phyloP scores from a whole-genome alignment of 2,888 invertebrate species.

The Drosophila subquinaria region DNA sequence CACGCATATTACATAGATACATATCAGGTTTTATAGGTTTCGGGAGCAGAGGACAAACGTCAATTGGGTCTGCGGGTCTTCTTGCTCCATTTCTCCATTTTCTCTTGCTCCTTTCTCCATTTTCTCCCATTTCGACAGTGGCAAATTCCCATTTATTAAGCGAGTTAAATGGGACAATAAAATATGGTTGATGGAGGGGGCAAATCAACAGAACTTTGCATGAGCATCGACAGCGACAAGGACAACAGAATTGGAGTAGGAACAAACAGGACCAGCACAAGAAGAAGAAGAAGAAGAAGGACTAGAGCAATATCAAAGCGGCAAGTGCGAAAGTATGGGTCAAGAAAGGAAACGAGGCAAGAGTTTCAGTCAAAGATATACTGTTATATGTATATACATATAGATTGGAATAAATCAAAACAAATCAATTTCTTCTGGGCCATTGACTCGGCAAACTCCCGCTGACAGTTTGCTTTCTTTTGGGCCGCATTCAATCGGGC shows the following conservation, averaged over 20 bases:
- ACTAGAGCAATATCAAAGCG: conserved; percentile 47
- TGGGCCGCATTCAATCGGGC: conserved; percentile 14
- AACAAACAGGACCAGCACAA: neutral
- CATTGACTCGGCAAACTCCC: conserved; percentile 67
- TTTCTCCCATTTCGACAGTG: conserved; percentile 26
- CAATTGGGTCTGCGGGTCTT: conserved; percentile 28
- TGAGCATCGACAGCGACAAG: conserved; percentile 29
- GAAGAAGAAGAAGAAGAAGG: neutral
- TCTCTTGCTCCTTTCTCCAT: neutral
- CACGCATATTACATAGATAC: conserved; percentile 48
- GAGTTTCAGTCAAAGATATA: conserved; percentile 7
- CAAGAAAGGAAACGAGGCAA: neutral
- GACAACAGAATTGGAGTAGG: neutral
- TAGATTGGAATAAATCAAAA: conserved; percentile 70
- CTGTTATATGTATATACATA: neutral
- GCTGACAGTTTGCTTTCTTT: conserved; percentile 60
- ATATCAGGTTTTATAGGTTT: conserved; percentile 67
- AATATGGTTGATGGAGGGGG: conserved; percentile 45
- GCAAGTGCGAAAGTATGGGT: conserved; percentile 23
- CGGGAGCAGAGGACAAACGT: conserved; percentile 37
- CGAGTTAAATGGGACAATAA: conserved; percentile 70
- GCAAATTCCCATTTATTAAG: conserved; percentile 68
- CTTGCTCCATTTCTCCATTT: neutral
- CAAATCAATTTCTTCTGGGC: conserved; percentile 75
- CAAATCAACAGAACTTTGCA: conserved; percentile 61